Percentiles rank a stretch among this genome's conserved stretches.
phyloP scores from a whole-genome alignment of 1,140 invertebrate genomes.

The Anadara kagoshimensis region DNA sequence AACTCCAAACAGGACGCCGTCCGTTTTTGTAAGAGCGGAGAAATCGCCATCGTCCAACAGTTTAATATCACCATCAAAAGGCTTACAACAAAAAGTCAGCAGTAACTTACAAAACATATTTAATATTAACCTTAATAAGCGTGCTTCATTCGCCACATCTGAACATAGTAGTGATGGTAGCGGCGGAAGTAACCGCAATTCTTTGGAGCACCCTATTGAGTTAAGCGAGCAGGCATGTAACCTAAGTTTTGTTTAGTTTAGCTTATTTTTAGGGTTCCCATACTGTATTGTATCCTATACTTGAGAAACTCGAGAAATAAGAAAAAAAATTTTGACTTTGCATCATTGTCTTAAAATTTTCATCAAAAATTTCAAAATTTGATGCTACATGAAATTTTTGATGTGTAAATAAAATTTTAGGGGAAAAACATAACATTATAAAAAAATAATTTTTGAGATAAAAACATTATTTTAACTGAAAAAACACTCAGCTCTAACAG shows the following conservation, averaged over 20 bases:
- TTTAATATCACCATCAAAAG: slow-evolving; percentile 29
- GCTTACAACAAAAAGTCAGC: slow-evolving; percentile 48
- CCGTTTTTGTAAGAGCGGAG: slow-evolving; percentile 59
- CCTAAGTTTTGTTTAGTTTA: slow-evolving; percentile 33
- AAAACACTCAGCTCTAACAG: too few species aligned
- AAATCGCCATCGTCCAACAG: slow-evolving; percentile 16
- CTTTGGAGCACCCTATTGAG: slow-evolving; percentile 59
- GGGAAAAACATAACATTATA: too few species aligned
- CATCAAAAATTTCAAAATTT: too few species aligned
- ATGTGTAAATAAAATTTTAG: too few species aligned
- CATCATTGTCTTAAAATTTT: too few species aligned
- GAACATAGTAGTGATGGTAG: slow-evolving; percentile 42
- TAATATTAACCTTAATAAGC: slow-evolving; percentile 48
- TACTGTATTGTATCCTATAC: too few species aligned
- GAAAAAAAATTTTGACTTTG: too few species aligned
- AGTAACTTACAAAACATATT: background rate
- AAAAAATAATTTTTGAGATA: too few species aligned
- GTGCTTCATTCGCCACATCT: slow-evolving; percentile 56
- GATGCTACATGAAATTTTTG: too few species aligned
- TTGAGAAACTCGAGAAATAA: too few species aligned
- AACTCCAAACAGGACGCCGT: slow-evolving; percentile 45
- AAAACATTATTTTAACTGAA: too few species aligned
- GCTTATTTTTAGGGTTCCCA: too few species aligned
- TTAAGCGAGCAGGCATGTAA: slow-evolving; percentile 65
- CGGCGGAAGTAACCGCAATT: slow-evolving; percentile 52